These are phyloP conservation scores for Rhyacophila brunnea DNA, from an alignment of 1,140 invertebrate genomes.

Conservation along the genomic window DNA sequence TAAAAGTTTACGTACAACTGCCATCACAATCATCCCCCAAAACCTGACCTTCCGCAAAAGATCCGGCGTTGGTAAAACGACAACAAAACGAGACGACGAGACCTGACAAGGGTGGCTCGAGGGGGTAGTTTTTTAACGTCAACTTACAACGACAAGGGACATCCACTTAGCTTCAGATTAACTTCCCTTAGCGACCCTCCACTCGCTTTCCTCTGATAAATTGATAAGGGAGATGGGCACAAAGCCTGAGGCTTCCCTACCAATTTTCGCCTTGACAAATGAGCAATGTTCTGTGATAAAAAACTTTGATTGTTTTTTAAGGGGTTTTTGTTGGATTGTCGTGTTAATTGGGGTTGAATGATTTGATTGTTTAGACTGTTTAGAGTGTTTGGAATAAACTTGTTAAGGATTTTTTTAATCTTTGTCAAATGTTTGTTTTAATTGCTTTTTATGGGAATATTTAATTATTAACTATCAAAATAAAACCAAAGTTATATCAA, in stretches of 20 bases:
- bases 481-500: too few species aligned
- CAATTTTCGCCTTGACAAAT: conserved; percentile 27
- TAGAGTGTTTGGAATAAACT: too few species aligned
- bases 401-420: too few species aligned
- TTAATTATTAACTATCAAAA: too few species aligned
- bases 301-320: conserved; percentile 6
- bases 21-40: conserved; percentile 7
- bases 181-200: conserved; percentile 20
- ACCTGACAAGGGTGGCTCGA: neutral
- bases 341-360: too few species aligned
- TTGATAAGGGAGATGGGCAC: conserved; percentile 28
- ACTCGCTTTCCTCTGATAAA: conserved; percentile 23
- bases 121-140: conserved; percentile 30
- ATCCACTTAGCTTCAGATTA: conserved; percentile 37
- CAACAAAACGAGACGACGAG: too few species aligned
- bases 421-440: too few species aligned
- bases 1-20: neutral
- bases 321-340: neutral
- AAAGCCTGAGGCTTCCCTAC: conserved; percentile 12
- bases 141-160: conserved; percentile 33
- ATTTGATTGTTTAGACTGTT: too few species aligned
- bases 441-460: too few species aligned
- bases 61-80: too few species aligned
- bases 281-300: conserved; percentile 21
- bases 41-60: neutral